Base-by-base conservation (phyloP, 2,113 vertebrate species). In the Caretta caretta region DNA sequence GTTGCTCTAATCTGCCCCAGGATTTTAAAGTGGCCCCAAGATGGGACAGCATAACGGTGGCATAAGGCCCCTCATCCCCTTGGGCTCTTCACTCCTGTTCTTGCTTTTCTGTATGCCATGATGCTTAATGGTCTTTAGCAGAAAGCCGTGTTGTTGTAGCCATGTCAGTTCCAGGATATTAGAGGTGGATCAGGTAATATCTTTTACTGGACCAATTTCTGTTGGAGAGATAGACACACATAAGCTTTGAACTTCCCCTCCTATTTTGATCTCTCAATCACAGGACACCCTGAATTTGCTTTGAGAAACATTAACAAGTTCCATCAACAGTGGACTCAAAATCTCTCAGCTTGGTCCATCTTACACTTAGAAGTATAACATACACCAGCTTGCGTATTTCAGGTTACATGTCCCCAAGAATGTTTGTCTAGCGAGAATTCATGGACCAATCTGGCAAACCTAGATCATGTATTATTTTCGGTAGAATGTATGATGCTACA, bases 21-120 rank as follows among this genome's bases (percentile, higher is more conserved):
- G 29, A 25, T 1, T 1, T 56, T 7, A 75, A 84, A 88, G 84
- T 0, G 0, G 1, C 10, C 59, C 53, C 57, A 78, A 80, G 16
- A 35, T 11, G 50, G 16, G 75, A 35, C 72, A 51, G 46, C 35
- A 17, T 27, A 51, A 56, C 0, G 0, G n/a, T 49, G 90, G 54
- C 59, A 75, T 0, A 69, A 46, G 8, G 53, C 3, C 11, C 31
- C 10, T 65, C 53, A 8, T 14, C 2, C 1, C 1, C 11, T 46
- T 27, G 0, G 0, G 1, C 24, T 80, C 27, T 62, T 62, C 12
- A 62, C 25, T 62, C 12, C 1, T 62, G 27, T 62, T 89, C 51
- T 49, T 86, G 29, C 29, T n/a, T 83, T 93, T 88, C 82, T 90
- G 35, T 49, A 25, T 35, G 3, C 13, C 16, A 1, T 42, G 1